A percentile compares a stretch with the other conserved stretches of the same genome.
Evolutionary conservation across 2,797 vertebrate species (phyloP).

Genomic region (Potorous gilbertii): DNA sequence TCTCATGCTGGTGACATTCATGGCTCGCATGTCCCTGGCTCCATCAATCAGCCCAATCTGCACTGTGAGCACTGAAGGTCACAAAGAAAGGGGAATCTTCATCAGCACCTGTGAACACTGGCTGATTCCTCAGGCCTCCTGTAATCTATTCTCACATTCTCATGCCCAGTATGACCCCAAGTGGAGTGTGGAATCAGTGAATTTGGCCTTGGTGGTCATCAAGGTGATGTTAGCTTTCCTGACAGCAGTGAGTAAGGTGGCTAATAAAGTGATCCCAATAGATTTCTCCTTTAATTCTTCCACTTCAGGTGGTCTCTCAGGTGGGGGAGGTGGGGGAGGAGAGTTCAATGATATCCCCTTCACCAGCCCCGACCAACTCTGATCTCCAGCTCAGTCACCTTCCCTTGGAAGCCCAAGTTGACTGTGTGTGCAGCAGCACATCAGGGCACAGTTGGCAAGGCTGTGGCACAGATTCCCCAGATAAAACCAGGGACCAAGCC

Average conservation of each 20-base stretch:
- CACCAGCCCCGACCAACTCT: not conserved
- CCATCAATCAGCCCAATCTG: not conserved
- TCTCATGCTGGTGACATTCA: not conserved
- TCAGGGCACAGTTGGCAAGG: not conserved
- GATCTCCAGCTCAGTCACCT: not conserved
- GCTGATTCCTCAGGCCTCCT: not conserved
- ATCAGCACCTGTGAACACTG: not conserved
- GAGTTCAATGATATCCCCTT: not conserved
- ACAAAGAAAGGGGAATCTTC: not conserved
- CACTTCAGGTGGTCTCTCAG: not conserved
- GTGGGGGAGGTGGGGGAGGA: too few relatives aligned
- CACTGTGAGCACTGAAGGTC: too few relatives aligned
- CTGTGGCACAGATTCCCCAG: not conserved
- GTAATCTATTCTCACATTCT: not conserved
- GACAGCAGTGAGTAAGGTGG: constrained; percentile 3
- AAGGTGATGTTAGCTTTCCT: not conserved
- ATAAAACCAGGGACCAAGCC: not conserved
- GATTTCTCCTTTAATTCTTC: constrained; percentile 41
- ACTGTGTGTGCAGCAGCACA: not conserved
- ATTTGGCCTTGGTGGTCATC: not conserved
- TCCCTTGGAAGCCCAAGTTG: not conserved
- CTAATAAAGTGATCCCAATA: constrained; percentile 27
- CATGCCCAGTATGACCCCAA: not conserved
- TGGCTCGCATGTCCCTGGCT: not conserved
- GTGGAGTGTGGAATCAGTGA: not conserved